Conservation (phyloP, 1,140 invertebrate species). For the Brachionus sp. region DNA sequence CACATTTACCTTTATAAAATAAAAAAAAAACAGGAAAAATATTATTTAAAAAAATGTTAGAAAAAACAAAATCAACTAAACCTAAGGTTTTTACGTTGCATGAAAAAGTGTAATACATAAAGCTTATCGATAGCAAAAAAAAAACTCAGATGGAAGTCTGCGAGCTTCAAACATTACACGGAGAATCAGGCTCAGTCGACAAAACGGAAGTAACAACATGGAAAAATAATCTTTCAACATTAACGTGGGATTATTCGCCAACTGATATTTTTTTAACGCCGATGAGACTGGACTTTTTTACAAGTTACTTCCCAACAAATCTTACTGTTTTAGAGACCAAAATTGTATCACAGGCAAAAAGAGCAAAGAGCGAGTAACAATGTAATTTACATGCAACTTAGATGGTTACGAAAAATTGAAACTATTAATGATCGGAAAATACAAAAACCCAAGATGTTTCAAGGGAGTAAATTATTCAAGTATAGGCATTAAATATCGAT, state of each 20-base stretch:
- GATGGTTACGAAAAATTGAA: conserved; percentile 48
- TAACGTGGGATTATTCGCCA: conserved; percentile 52
- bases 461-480: neutral
- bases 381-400: conserved; percentile 48
- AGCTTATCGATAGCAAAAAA: too few relatives aligned
- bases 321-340: conserved; percentile 55
- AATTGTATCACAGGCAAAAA: conserved; percentile 48
- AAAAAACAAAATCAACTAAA: too few relatives aligned
- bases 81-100: too few relatives aligned
- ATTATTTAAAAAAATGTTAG: too few relatives aligned
- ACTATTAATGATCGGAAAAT: conserved; percentile 48
- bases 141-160: too few relatives aligned
- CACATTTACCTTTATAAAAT: too few relatives aligned
- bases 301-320: conserved; percentile 58
- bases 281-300: conserved; percentile 62
- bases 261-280: conserved; percentile 60
- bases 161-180: neutral
- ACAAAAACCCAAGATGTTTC: neutral
- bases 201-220: conserved; percentile 32
- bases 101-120: too few relatives aligned
- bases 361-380: conserved; percentile 48
- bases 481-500: neutral
- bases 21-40: too few relatives aligned
- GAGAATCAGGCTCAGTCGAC: neutral
- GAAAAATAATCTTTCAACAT: conserved; percentile 10